phyloP scores from a whole-genome alignment of 2,888 invertebrate genomes.

The Drosophila melanosoma region DNA sequence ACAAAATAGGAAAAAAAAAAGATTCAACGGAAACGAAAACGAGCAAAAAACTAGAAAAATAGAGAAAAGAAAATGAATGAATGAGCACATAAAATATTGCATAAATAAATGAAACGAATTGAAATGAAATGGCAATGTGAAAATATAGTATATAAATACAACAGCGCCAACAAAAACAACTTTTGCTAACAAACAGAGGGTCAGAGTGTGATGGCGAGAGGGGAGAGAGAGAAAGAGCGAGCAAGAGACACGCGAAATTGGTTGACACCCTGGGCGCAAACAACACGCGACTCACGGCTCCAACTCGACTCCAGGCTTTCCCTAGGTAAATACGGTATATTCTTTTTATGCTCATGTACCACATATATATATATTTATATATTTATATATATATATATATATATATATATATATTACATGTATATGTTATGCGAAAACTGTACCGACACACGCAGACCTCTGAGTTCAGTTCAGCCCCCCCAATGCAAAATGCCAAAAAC shows the following conservation, averaged over 20 bases:
- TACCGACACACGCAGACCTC: conserved; percentile 68
- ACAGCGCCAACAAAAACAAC: conserved; percentile 62
- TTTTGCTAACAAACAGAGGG: conserved; percentile 36
- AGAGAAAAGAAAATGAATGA: conserved; percentile 60
- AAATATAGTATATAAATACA: conserved; percentile 48
- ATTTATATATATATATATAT: conserved; percentile 24
- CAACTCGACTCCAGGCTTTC: conserved; percentile 37
- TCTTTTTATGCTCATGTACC: conserved; percentile 11
- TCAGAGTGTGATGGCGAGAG: conserved; percentile 1
- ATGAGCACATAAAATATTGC: conserved; percentile 77
- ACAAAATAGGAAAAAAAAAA: conserved; percentile 39
- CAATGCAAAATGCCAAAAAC: conserved; percentile 73
- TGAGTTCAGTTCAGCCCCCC: not conserved
- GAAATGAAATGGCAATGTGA: conserved; percentile 77
- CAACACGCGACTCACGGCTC: conserved; percentile 52
- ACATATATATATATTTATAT: conserved; percentile 9
- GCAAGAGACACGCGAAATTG: conserved; percentile 70
- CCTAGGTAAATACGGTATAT: conserved; percentile 65
- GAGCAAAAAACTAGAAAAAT: conserved; percentile 4
- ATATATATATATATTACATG: conserved; percentile 11
- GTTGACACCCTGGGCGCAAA: conserved; percentile 72
- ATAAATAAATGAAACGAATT: conserved; percentile 80
- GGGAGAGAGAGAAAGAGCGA: conserved; percentile 4
- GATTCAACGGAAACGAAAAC: conserved; percentile 33
- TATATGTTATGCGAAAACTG: conserved; percentile 62